Conservation (phyloP, 2,888 invertebrate species). For the Protonemura montana region DNA sequence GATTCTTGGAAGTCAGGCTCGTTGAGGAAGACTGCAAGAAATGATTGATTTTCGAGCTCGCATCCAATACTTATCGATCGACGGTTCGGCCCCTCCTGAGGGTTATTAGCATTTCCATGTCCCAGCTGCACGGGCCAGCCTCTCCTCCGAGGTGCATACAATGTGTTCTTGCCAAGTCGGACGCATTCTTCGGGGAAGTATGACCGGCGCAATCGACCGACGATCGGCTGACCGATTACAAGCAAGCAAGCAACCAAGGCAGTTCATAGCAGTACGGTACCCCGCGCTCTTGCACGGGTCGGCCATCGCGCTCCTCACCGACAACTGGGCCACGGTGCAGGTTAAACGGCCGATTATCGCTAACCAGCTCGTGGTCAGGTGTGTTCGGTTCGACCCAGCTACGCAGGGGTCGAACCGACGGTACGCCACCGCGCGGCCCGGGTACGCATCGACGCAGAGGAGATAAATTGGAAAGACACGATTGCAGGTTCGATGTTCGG, state of each 20-base stretch:
- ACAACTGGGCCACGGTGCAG: neutral
- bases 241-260: neutral
- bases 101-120: neutral
- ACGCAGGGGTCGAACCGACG: too few relatives aligned
- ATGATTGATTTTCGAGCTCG: neutral
- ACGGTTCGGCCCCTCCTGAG: neutral
- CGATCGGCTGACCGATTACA: too few relatives aligned
- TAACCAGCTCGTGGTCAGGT: neutral
- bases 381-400: too few relatives aligned
- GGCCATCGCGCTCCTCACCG: neutral
- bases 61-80: neutral
- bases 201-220: constrained; percentile 3
- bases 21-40: neutral
- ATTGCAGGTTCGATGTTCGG: too few relatives aligned
- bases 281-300: neutral
- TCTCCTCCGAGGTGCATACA: neutral
- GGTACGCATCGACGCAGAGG: too few relatives aligned
- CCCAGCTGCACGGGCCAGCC: neutral
- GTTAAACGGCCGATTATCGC: neutral
- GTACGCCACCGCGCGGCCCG: too few relatives aligned
- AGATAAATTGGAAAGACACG: too few relatives aligned
- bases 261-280: neutral
- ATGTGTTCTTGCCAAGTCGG: neutral
- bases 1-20: neutral
- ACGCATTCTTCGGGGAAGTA: neutral